phyloP scores from a whole-genome alignment of 1,140 invertebrate genomes.

The Ooceraea biroi region DNA sequence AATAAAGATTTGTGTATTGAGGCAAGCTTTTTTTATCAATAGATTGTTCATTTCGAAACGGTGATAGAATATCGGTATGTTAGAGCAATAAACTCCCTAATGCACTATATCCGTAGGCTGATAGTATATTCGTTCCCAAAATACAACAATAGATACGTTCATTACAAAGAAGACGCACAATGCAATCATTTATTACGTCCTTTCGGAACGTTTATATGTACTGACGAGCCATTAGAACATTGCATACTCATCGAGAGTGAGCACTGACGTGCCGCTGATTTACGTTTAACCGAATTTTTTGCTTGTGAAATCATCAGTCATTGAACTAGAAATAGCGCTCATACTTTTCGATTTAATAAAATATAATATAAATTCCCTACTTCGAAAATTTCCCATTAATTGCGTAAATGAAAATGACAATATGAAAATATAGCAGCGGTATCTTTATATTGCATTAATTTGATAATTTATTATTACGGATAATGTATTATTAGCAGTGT shows the following conservation, averaged over 20 bases:
- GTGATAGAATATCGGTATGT: not conserved
- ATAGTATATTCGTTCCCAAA: not conserved
- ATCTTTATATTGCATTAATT: not conserved
- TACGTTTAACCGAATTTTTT: constrained; percentile 16
- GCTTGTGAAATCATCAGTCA: not conserved
- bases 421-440: not conserved
- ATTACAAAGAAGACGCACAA: constrained; percentile 41
- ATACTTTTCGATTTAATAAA: constrained; percentile 20
- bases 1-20: not conserved
- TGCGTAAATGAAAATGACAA: not conserved
- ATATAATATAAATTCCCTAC: not conserved
- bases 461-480: not conserved
- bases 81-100: not conserved
- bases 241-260: constrained; percentile 1
- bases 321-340: not conserved
- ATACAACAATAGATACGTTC: constrained; percentile 47
- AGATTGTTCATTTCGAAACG: not conserved
- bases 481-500: not conserved
- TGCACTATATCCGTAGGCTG: not conserved
- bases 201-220: constrained; percentile 2
- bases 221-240: constrained; percentile 29
- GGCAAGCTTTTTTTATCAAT: not conserved
- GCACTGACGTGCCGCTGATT: not conserved
- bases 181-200: constrained; percentile 29
- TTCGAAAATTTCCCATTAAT: not conserved